A percentile compares a stretch with the other conserved stretches of the same genome.
These are phyloP conservation scores for Agriopis marginaria DNA, from an alignment of 2,888 invertebrate genomes.

Conservation along the genomic window DNA sequence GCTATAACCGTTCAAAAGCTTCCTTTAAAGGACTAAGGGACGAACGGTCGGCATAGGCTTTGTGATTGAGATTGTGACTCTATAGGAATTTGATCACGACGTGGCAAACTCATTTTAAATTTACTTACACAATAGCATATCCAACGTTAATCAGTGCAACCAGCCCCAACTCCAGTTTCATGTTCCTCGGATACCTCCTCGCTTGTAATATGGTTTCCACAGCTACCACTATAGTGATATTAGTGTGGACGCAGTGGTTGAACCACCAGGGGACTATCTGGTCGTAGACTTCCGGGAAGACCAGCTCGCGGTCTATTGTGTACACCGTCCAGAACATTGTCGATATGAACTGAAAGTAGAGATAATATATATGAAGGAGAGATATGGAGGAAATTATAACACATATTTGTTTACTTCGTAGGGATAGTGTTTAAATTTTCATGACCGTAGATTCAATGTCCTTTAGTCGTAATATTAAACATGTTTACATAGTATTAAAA, in stretches of 20 bases:
- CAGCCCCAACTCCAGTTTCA: slow-evolving; percentile 61
- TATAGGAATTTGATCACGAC: too few relatives aligned
- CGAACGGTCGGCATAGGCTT: too few relatives aligned
- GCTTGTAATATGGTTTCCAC: slow-evolving; percentile 78
- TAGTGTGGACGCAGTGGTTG: slow-evolving; percentile 87
- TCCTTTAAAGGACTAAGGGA: too few relatives aligned
- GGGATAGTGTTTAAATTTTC: too few relatives aligned
- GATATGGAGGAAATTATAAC: neutral
- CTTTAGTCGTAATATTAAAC: too few relatives aligned
- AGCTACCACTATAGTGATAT: slow-evolving; percentile 77
- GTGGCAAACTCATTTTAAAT: neutral
- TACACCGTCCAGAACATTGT: slow-evolving; percentile 85
- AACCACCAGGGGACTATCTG: slow-evolving; percentile 84
- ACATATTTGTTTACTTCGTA: too few relatives aligned
- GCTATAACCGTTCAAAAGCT: too few relatives aligned
- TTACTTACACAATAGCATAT: slow-evolving; percentile 77
- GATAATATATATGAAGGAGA: too few relatives aligned
- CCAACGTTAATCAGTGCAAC: slow-evolving; percentile 54
- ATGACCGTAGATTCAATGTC: too few relatives aligned
- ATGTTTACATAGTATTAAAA: too few relatives aligned
- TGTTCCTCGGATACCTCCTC: slow-evolving; percentile 63
- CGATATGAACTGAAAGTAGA: slow-evolving; percentile 78
- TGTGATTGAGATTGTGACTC: too few relatives aligned
- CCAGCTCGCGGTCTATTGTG: slow-evolving; percentile 84
- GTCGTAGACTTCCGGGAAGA: slow-evolving; percentile 83